Evolutionary conservation across 2,113 vertebrate genomes (phyloP).

Genomic region (Chaetops frenatus): DNA sequence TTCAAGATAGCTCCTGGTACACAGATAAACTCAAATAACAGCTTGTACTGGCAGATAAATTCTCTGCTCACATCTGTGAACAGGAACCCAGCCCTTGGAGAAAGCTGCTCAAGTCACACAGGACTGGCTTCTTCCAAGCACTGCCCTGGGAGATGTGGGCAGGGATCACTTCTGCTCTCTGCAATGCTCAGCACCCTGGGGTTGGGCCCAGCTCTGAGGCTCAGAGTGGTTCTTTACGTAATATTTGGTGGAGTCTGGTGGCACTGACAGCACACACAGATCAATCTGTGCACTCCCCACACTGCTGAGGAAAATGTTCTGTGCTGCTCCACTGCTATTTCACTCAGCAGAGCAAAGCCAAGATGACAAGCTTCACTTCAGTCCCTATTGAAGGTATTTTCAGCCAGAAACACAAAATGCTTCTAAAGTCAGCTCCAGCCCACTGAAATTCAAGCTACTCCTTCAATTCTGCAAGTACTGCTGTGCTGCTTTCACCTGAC

Average conservation of each 20-base stretch:
- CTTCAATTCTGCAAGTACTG: not conserved
- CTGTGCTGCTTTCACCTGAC: not conserved
- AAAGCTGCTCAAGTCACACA: not conserved
- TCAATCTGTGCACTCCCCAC: not conserved
- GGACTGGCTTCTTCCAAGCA: not conserved
- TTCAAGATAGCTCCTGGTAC: not conserved
- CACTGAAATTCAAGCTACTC: not conserved
- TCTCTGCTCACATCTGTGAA: not conserved
- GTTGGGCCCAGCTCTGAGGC: not conserved
- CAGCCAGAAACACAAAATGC: not conserved
- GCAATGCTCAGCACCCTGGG: not conserved
- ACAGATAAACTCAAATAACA: not conserved
- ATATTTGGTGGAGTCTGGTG: not conserved
- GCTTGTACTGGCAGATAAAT: not conserved
- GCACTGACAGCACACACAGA: not conserved
- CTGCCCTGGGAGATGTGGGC: not conserved
- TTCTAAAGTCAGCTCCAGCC: not conserved
- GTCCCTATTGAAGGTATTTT: not conserved
- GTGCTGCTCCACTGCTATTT: not conserved
- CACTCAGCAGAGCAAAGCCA: not conserved
- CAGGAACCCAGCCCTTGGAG: not conserved
- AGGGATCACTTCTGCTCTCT: not conserved
- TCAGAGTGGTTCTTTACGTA: not conserved
- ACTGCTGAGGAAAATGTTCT: not conserved
- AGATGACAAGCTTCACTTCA: not conserved